These are phyloP conservation scores for Oophaga pumilio DNA, from an alignment of 2,113 vertebrate species.

Conservation along the genomic window DNA sequence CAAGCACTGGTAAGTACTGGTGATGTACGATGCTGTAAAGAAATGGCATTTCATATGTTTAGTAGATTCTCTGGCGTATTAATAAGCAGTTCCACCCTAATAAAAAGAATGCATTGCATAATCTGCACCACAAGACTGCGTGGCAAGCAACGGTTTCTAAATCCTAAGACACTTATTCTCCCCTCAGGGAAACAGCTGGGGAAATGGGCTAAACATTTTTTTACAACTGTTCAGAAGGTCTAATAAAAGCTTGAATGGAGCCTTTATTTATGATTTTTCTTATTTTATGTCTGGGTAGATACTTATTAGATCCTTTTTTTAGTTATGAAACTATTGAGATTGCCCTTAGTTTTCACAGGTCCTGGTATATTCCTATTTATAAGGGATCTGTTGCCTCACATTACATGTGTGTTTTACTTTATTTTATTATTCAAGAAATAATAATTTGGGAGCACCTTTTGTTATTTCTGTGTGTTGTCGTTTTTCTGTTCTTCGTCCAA, in stretches of 20 bases:
- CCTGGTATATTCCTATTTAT: too few relatives aligned
- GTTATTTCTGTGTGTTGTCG: too few relatives aligned
- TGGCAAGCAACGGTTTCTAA: background rate
- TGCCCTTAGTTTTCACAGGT: background rate
- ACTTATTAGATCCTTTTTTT: background rate
- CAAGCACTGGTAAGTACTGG: conserved; percentile 74
- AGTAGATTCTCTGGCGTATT: background rate
- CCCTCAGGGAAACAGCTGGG: background rate
- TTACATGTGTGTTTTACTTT: too few relatives aligned
- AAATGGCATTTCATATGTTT: background rate
- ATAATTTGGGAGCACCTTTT: too few relatives aligned
- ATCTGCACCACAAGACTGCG: background rate
- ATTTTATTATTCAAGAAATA: too few relatives aligned
- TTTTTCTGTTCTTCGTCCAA: too few relatives aligned
- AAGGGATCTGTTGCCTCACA: too few relatives aligned
- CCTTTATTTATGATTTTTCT: background rate
- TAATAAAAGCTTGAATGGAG: background rate
- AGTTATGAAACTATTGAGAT: background rate
- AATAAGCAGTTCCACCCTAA: background rate
- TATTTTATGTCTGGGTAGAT: background rate
- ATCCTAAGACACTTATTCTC: background rate
- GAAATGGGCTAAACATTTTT: background rate
- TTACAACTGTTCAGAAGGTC: background rate
- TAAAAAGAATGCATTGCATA: background rate
- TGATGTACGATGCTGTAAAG: background rate